Evolutionary conservation across 2,113 vertebrate species (phyloP).

Genomic region (Steatornis caripensis): DNA sequence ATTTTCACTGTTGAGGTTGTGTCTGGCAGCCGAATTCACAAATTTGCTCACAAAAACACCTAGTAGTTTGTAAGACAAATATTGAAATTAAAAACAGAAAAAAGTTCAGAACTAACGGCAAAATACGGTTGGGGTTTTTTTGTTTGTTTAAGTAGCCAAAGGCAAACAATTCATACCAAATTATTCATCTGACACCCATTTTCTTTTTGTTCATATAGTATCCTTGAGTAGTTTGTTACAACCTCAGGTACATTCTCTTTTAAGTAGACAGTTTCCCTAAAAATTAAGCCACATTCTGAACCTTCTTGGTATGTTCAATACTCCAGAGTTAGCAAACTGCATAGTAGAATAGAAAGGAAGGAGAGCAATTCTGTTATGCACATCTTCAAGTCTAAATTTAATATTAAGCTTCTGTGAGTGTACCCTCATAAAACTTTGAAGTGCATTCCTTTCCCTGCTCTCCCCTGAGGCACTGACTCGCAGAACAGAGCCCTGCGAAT

Average conservation of each 20-base stretch:
- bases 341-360: not conserved
- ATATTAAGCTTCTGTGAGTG: slow-evolving; percentile 30
- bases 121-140: not conserved
- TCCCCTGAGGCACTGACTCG: not conserved
- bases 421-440: slow-evolving; percentile 50
- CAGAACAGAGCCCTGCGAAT: not conserved
- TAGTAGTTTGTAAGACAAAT: not conserved
- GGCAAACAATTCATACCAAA: not conserved
- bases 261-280: not conserved
- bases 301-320: not conserved
- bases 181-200: not conserved
- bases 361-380: not conserved
- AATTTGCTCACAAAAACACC: not conserved
- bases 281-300: not conserved
- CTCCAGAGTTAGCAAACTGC: not conserved
- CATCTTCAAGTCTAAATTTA: slow-evolving; percentile 18
- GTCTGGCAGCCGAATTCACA: not conserved
- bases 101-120: not conserved
- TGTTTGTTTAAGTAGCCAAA: not conserved
- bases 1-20: not conserved
- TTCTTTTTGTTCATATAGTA: not conserved
- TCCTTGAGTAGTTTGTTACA: not conserved
- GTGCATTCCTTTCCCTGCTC: not conserved
- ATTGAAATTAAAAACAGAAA: not conserved
- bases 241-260: not conserved